These are phyloP conservation scores for Laticauda laticaudata DNA, from an alignment of 2,113 vertebrate genomes.

Conservation along the genomic window DNA sequence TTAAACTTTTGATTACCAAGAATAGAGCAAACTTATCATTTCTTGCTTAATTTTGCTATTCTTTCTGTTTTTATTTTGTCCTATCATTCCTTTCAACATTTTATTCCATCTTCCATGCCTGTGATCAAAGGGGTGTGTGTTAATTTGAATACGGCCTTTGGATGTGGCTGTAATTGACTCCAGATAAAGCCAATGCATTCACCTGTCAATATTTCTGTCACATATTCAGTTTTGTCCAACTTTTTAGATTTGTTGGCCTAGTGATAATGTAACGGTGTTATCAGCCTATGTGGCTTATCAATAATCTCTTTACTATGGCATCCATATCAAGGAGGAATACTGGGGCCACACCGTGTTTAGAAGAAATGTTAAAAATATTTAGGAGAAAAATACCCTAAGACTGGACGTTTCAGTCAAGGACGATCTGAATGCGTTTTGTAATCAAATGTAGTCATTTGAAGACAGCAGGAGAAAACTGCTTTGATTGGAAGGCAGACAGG, in stretches of 20 bases:
- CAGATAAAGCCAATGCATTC: background rate
- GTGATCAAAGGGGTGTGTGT: background rate
- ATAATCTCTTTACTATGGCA: background rate
- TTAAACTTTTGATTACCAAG: background rate
- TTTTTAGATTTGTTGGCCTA: background rate
- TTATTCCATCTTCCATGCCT: background rate
- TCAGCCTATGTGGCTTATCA: background rate
- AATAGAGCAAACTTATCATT: fast-evolving
- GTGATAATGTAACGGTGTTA: background rate
- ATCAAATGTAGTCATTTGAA: background rate
- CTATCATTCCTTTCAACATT: background rate
- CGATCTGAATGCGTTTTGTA: background rate
- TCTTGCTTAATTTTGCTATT: background rate
- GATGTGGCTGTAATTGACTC: background rate
- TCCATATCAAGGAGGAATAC: background rate
- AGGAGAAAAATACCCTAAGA: background rate
- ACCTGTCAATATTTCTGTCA: background rate
- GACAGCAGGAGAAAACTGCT: background rate
- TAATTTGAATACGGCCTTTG: background rate
- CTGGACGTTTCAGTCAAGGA: background rate
- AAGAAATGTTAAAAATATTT: background rate
- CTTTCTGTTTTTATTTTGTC: background rate
- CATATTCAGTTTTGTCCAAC: background rate
- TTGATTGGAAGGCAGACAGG: background rate
- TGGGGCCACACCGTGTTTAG: background rate